Percentiles rank a stretch among this genome's conserved stretches.
phyloP scores from a whole-genome alignment of 1,140 invertebrate species.

The Brachionus calyciflorus region DNA sequence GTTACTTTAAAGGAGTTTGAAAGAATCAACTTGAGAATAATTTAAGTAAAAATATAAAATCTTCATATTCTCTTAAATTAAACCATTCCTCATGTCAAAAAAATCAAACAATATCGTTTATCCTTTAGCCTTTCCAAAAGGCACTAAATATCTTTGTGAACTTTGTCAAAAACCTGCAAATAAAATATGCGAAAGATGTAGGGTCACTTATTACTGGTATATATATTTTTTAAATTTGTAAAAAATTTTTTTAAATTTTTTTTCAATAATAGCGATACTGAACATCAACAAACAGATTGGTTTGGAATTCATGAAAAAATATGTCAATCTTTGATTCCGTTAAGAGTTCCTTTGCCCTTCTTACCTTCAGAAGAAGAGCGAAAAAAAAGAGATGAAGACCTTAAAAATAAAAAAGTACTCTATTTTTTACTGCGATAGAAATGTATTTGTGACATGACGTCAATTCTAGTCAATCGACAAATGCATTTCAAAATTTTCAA shows the following conservation, averaged over 20 bases:
- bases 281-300: constrained; percentile 61
- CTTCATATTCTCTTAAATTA: neutral
- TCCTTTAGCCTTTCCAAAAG: constrained; percentile 59
- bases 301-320: constrained; percentile 61
- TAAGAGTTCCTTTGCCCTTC: constrained; percentile 56
- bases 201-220: constrained; percentile 61
- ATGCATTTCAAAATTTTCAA: too few relatives aligned
- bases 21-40: too few relatives aligned
- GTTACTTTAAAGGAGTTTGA: too few relatives aligned
- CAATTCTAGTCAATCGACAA: too few relatives aligned
- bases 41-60: too few relatives aligned
- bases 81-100: neutral
- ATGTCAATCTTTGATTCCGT: constrained; percentile 54
- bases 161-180: constrained; percentile 60
- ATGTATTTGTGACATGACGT: neutral
- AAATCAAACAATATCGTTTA: constrained; percentile 46
- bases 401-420: constrained; percentile 47
- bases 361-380: constrained; percentile 59
- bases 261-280: constrained; percentile 53
- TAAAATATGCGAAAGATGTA: constrained; percentile 58
- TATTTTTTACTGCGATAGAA: neutral
- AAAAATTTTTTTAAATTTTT: neutral
- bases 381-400: constrained; percentile 50
- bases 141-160: constrained; percentile 57
- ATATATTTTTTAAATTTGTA: too few relatives aligned